Conservation (phyloP, 2,888 invertebrate genomes). For the Cybosia mesomella region DNA sequence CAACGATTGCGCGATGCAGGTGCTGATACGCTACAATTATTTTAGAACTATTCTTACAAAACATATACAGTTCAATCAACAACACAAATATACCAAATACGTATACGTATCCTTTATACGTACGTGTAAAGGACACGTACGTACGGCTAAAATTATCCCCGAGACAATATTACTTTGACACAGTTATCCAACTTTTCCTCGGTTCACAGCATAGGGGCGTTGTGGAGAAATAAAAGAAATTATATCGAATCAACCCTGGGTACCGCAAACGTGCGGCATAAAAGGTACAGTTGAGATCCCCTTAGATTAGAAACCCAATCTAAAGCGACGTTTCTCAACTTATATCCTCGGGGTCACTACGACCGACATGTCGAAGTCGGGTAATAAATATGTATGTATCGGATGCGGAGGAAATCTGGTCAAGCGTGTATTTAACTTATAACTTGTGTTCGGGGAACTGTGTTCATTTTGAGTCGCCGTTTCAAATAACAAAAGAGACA, state of each 20-base stretch:
- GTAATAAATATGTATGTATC: conserved; percentile 49
- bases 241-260: conserved; percentile 47
- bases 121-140: no score
- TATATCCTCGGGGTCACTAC: conserved; percentile 51
- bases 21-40: conserved; percentile 29
- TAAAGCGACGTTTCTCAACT: conserved; percentile 54
- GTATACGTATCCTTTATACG: conserved; percentile 14
- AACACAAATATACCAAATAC: conserved; percentile 20
- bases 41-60: conserved; percentile 25
- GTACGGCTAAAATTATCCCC: conserved; percentile 26
- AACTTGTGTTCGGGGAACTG: conserved; percentile 21
- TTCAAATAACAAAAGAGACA: conserved; percentile 21
- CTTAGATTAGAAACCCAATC: conserved; percentile 64
- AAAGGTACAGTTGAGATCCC: conserved; percentile 58
- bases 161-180: conserved; percentile 46
- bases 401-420: conserved; percentile 37
- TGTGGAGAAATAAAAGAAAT: conserved; percentile 51
- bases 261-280: conserved; percentile 54
- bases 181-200: conserved; percentile 37
- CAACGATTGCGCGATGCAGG: conserved; percentile 27
- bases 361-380: conserved; percentile 43
- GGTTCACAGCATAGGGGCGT: conserved; percentile 23
- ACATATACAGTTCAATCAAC: conserved; percentile 46
- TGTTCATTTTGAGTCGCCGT: conserved; percentile 24
- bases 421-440: conserved; percentile 30